Evolutionary conservation across 2,888 invertebrate genomes (phyloP).

Genomic region (Dasypolia templi): DNA sequence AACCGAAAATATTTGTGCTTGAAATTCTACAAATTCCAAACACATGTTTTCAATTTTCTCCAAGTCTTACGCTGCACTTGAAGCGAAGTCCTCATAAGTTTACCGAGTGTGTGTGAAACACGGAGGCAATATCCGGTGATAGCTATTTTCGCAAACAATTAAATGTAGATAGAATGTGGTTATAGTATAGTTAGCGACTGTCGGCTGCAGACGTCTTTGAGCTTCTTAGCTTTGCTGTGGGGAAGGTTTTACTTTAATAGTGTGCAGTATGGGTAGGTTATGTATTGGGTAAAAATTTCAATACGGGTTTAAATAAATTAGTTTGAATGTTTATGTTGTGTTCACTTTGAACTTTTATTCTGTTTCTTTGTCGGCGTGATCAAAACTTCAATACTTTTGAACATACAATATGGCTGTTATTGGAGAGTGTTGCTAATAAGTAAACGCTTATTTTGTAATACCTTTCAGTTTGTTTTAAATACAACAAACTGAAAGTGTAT

Average conservation of each 20-base stretch:
- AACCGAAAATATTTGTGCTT: not conserved
- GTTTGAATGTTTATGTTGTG: not conserved
- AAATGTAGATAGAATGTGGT: constrained; percentile 60
- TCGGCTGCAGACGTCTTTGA: constrained; percentile 58
- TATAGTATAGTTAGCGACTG: constrained; percentile 42
- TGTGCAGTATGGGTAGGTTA: not conserved
- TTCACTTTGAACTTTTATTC: not conserved
- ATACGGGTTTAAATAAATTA: not conserved
- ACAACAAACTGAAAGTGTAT: too few relatives aligned
- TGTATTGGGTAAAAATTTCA: constrained; percentile 25
- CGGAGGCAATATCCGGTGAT: constrained; percentile 63
- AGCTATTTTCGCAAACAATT: constrained; percentile 65
- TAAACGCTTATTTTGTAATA: not conserved
- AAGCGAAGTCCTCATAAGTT: constrained; percentile 31
- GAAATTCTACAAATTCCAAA: not conserved
- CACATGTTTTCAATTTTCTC: constrained; percentile 35
- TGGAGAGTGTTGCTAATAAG: not conserved
- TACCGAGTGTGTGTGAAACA: constrained; percentile 22
- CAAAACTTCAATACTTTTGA: not conserved
- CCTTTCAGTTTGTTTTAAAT: not conserved
- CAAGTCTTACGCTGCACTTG: constrained; percentile 31
- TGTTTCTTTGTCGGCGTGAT: not conserved
- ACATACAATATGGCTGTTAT: not conserved
- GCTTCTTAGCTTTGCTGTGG: constrained; percentile 10
- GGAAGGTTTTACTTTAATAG: constrained; percentile 8